Evolutionary conservation across 2,113 vertebrate species (phyloP).

Genomic region (Tonatia bakeri): DNA sequence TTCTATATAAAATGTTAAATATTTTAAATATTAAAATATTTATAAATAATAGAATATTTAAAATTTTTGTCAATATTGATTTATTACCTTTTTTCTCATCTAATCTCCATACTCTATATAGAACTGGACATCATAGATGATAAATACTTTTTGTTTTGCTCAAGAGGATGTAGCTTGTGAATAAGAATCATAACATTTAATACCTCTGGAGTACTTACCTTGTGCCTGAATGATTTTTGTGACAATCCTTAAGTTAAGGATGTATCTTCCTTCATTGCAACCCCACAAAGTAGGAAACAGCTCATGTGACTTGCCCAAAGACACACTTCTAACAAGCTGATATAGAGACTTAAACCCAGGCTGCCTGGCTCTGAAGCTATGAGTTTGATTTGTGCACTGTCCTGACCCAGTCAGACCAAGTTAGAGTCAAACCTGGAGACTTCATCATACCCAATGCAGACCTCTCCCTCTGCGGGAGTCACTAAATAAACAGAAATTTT

Average conservation of each 20-base stretch:
- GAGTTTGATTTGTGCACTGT: background rate
- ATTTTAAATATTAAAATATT: too few species aligned
- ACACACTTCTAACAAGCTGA: background rate
- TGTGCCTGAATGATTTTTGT: background rate
- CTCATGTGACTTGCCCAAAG: background rate
- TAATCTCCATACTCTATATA: background rate
- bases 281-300: background rate
- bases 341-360: background rate
- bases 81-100: background rate
- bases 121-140: background rate
- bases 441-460: background rate
- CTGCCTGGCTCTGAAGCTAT: background rate
- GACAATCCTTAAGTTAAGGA: too few species aligned
- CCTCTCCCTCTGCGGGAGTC: background rate
- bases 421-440: background rate
- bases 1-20: too few species aligned
- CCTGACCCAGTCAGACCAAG: background rate
- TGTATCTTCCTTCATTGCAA: background rate
- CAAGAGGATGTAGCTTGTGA: background rate
- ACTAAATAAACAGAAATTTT: slow-evolving; percentile 1
- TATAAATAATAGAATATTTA: too few species aligned
- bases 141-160: background rate
- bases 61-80: background rate
- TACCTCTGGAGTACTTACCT: background rate
- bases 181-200: background rate